phyloP scores from a whole-genome alignment of 1,140 invertebrate species.

The Phenacoccus solenopsis region DNA sequence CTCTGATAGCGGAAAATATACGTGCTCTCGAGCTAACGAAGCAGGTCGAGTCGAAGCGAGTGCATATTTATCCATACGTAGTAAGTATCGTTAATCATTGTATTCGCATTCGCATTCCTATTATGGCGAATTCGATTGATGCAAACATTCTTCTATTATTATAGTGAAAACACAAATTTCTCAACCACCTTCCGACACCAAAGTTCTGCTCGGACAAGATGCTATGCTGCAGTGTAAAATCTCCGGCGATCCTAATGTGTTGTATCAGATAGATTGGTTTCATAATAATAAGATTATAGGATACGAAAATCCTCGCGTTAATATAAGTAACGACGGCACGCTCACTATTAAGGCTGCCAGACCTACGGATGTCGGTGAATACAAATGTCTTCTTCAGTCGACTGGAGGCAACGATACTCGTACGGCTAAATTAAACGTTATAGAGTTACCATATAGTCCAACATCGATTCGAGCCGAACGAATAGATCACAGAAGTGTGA shows the following conservation, averaged over 20 bases:
- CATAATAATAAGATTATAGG: slow-evolving; percentile 63
- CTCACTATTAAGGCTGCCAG: slow-evolving; percentile 67
- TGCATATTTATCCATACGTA: slow-evolving; percentile 65
- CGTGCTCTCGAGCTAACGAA: slow-evolving; percentile 75
- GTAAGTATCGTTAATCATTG: slow-evolving; percentile 36
- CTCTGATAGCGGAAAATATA: slow-evolving; percentile 75
- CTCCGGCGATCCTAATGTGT: slow-evolving; percentile 79
- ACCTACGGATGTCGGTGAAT: slow-evolving; percentile 67
- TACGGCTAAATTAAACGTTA: slow-evolving; percentile 67
- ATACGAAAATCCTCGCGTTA: slow-evolving; percentile 45
- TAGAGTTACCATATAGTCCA: slow-evolving; percentile 87
- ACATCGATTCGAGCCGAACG: slow-evolving; percentile 67
- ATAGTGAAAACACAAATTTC: slow-evolving; percentile 82
- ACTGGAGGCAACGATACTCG: slow-evolving; percentile 84
- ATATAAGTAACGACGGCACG: slow-evolving; percentile 58
- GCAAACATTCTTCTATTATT: slow-evolving; percentile 15
- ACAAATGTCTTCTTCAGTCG: slow-evolving; percentile 68
- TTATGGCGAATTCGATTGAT: neutral
- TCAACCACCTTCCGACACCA: slow-evolving; percentile 77
- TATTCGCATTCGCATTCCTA: neutral
- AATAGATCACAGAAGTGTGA: slow-evolving; percentile 52
- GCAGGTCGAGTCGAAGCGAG: slow-evolving; percentile 71
- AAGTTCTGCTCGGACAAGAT: slow-evolving; percentile 76
- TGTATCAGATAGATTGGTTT: slow-evolving; percentile 83
- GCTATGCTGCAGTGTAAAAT: slow-evolving; percentile 86